phyloP scores from a whole-genome alignment of 2,888 invertebrate genomes.

The Tenthredo notha region DNA sequence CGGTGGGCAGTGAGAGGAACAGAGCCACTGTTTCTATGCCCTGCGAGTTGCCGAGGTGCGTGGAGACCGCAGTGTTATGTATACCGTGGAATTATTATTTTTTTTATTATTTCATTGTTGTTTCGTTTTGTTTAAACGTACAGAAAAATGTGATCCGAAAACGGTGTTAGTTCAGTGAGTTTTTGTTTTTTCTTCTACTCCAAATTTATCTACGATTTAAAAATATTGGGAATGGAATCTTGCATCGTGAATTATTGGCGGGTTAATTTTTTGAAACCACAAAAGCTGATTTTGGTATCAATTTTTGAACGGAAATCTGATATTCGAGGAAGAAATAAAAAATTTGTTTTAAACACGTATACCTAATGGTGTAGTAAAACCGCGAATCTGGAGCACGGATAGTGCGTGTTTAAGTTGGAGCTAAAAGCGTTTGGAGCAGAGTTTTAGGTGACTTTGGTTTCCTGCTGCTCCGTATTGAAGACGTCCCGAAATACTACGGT shows the following conservation, averaged over 20 bases:
- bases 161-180: background rate
- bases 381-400: slow-evolving; percentile 33
- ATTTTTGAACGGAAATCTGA: background rate
- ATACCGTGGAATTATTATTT: background rate
- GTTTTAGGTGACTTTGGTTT: slow-evolving; percentile 36
- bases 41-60: slow-evolving; percentile 43
- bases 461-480: slow-evolving; percentile 29
- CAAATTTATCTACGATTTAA: background rate
- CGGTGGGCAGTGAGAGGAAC: slow-evolving; percentile 37
- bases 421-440: slow-evolving; percentile 43
- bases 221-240: background rate
- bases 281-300: background rate
- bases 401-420: slow-evolving; percentile 17
- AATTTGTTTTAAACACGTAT: background rate
- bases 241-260: background rate
- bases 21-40: slow-evolving; percentile 44
- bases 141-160: slow-evolving; percentile 34
- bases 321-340: background rate
- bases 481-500: slow-evolving; percentile 47
- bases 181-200: background rate
- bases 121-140: background rate
- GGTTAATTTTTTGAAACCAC: background rate
- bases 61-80: slow-evolving; percentile 27
- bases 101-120: background rate
- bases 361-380: background rate